Evolutionary conservation across 1,140 invertebrate species (phyloP), one percentile per base, ranked within the genome.

Genomic region (Colletes gigas): DNA sequence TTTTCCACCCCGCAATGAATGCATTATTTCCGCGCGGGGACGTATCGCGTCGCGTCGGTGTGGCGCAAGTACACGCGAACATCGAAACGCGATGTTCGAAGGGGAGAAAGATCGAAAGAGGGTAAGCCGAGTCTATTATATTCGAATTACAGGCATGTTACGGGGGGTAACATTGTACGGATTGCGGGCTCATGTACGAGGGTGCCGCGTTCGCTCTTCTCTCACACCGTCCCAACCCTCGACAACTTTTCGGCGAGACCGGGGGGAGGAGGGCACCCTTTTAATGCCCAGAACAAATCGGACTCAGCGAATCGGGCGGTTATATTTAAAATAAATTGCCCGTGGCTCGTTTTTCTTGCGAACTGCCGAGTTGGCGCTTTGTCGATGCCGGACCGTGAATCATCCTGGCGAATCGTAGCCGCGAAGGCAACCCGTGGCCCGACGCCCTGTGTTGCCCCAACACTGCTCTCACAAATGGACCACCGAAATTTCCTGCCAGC

Each of bases 271-370:
- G 47, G 62, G 41, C 74, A 44, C 70, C 83, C 83, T 75, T 75
- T 79, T 69, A 81, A 85, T 80, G 81, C 80, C 84, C 84, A 85
- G 84, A 76, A 86, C 84, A 86, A 86, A 86, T 86, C 84, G 84
- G 76, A 65, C 69, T 72, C 81, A 62, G 85, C 85, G 84, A 86
- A 86, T 86, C 84, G 84, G 85, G 84, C 84, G 75, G 84, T 86
- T 86, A 86, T 86, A 86, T 86, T 86, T 86, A 86, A 86, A 86
- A 86, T 86, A 86, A 86, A 86, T 86, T 85, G 84, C 81, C 84
- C 84, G 83, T 84, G 83, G 83, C 83, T 73, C 78, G 68, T 83
- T 81, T 84, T 85, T 84, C 83, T 79, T 72, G 77, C 77, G 69
- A 65, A 73, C 59, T 70, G 70, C 77, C 69, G 77, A 79, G 77